Base-by-base conservation (phyloP, 2,888 invertebrate genomes). In the Desoria tigrina region DNA sequence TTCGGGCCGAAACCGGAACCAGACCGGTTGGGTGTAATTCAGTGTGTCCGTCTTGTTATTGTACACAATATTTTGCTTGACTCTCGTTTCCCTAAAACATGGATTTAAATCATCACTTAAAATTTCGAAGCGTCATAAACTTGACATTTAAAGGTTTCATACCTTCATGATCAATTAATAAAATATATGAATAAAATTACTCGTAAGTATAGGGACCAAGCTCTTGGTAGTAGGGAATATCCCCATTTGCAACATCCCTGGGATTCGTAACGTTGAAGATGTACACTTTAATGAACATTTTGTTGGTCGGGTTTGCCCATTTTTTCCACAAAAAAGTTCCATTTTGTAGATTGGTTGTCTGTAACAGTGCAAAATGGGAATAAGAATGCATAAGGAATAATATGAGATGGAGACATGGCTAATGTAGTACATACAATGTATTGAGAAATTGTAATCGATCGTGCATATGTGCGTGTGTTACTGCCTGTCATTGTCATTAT, bases 221-320 rank as follows among this genome's bases (percentile, higher is more conserved):
- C 55, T 65, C 61, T 24, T 56, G 39, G 21, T 61, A 53, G n/a
- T 42, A 14, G 39, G 65, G 65, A 21, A 32, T 18, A 16, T 7
- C 42, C 11, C 63, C 60, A 18, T 42, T 1, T 11, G 26, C 45
- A 24, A 65, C 56, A 26, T 65, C 57, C 6, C 18, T 21, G 7
- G 65, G 65, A 37, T 65, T 65, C 3, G 37, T 61, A 11, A 65
- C 61, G 39, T 65, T 65, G 32, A 65, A 65, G 23, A 65, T 4
- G 24, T 61, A 51, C 0, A 65, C 61, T 32, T 49, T 39, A 4
- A 65, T 39, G 16, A 42, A 45, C 39, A 61, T 61, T 4, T 61
- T 37, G 61, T 56, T 51, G 16, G 45, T 53, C n/a, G 65, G 65
- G 21, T 60, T 56, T 26, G 14, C 50, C 65, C 65, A 65, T 51